Conservation (phyloP, 2,797 vertebrate genomes). For the Pseudochirops corinnae region DNA sequence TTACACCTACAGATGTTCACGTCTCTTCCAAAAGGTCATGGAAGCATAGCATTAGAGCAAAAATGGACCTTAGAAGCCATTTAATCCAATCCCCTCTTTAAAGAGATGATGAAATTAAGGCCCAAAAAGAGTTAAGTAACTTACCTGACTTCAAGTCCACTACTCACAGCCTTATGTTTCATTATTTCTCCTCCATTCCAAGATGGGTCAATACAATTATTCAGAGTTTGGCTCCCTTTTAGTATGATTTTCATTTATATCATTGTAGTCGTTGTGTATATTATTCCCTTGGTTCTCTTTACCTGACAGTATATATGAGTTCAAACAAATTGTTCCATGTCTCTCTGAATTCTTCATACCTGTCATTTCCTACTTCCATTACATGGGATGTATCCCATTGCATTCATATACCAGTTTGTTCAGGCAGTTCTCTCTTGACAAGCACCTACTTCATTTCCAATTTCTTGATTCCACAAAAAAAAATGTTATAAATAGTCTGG, state of each 20-base stretch:
- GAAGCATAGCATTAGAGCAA: background rate
- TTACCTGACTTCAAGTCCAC: background rate
- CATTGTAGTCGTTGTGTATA: background rate
- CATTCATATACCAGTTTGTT: background rate
- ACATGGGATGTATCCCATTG: background rate
- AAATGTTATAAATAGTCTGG: background rate
- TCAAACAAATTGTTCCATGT: background rate
- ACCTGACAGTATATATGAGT: background rate
- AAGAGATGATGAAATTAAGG: background rate
- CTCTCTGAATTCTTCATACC: background rate
- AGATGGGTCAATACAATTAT: background rate
- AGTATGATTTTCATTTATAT: background rate
- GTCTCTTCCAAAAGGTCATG: background rate
- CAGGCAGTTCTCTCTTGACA: background rate
- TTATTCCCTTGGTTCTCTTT: background rate
- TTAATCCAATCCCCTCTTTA: background rate
- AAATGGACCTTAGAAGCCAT: background rate
- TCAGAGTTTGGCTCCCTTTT: background rate
- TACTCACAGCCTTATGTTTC: background rate
- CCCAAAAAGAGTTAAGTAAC: background rate
- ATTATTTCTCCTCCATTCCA: background rate
- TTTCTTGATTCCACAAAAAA: background rate
- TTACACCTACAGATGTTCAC: background rate
- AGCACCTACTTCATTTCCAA: background rate
- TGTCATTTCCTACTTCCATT: background rate